A percentile compares a stretch with the other conserved stretches of the same genome.
Evolutionary conservation across 1,140 invertebrate genomes (phyloP).

Genomic region (Pachyrhynchus sulphureomaculatus): DNA sequence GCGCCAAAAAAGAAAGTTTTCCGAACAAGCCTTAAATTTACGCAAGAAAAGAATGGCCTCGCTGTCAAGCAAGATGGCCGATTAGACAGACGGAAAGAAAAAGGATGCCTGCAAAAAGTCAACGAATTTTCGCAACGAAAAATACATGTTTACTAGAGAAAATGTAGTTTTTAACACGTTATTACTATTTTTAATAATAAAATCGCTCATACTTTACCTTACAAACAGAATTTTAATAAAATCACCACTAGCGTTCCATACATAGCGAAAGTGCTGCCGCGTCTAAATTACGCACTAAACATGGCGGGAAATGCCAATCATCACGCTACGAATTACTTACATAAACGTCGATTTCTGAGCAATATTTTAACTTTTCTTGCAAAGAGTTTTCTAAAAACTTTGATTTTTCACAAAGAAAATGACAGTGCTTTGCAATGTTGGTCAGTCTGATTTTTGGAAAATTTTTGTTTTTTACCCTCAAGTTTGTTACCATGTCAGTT

Average conservation of each 20-base stretch:
- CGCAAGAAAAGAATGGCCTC: conserved; percentile 21
- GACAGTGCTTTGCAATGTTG: background rate
- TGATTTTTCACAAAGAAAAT: conserved; percentile 4
- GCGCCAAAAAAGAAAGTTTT: conserved; percentile 35
- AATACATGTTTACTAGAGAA: conserved; percentile 35
- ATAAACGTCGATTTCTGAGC: background rate
- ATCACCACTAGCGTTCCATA: conserved; percentile 39
- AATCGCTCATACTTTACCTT: conserved; percentile 19
- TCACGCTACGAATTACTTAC: background rate
- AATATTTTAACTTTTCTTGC: background rate
- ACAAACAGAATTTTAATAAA: conserved; percentile 31
- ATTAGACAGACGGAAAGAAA: conserved; percentile 33
- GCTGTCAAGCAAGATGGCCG: conserved; percentile 40
- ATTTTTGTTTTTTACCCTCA: conserved; percentile 8
- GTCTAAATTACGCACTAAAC: conserved; percentile 25
- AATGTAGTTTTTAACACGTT: conserved; percentile 9
- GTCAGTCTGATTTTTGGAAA: conserved; percentile 7
- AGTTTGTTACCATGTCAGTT: conserved; percentile 13
- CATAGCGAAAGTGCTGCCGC: conserved; percentile 43
- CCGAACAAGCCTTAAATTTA: conserved; percentile 28
- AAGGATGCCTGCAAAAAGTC: conserved; percentile 28
- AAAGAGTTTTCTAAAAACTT: background rate
- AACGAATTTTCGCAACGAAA: conserved; percentile 26
- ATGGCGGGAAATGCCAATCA: conserved; percentile 33
- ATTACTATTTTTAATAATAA: conserved; percentile 21